These are phyloP conservation scores for Cylindroiulus punctatus DNA, from an alignment of 2,888 invertebrate species.

Conservation along the genomic window DNA sequence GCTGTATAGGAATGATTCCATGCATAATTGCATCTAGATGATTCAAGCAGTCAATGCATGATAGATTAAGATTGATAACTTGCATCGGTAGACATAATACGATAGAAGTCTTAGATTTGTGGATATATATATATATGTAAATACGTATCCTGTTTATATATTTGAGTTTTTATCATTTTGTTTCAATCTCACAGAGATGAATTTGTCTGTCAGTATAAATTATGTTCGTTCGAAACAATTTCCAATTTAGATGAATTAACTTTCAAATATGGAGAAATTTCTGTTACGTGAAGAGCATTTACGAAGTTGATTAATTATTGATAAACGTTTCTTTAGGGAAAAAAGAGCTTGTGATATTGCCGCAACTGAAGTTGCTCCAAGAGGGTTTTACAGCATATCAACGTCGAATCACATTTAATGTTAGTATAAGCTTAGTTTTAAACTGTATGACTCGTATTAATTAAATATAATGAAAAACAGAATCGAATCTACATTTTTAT, in stretches of 20 bases:
- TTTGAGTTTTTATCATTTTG: background rate
- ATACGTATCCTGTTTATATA: background rate
- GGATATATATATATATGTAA: background rate
- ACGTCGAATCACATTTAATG: no score
- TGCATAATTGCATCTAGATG: slow-evolving; percentile 17
- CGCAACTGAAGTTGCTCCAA: no score
- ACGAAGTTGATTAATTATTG: no score
- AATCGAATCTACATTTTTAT: no score
- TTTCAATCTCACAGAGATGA: background rate
- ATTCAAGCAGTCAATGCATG: background rate
- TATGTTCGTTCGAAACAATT: background rate
- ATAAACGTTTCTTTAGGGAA: no score
- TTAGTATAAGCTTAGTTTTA: no score
- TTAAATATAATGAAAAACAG: no score
- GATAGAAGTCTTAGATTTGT: no score
- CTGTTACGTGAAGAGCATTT: background rate
- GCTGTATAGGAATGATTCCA: background rate
- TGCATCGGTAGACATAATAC: background rate
- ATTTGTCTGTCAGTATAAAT: background rate
- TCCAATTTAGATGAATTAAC: background rate
- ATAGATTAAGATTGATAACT: background rate
- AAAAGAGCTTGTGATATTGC: no score
- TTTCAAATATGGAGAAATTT: background rate
- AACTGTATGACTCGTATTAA: no score
- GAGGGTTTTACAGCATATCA: no score